phyloP scores from a whole-genome alignment of 2,797 vertebrate genomes.

The Mionectes olivaceus region DNA sequence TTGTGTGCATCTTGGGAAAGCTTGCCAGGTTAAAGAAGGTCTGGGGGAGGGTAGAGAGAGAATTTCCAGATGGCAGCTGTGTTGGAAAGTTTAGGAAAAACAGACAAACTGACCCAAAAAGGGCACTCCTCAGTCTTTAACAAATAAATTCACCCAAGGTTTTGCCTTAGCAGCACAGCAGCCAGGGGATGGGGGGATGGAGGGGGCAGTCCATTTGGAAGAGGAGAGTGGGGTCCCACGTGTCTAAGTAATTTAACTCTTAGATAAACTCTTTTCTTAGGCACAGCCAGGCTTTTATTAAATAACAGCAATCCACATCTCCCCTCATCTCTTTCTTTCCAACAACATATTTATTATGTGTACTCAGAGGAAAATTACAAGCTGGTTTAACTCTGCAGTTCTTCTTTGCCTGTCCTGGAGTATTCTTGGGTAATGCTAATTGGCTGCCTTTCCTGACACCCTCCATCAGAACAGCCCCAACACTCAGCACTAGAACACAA shows the following conservation, averaged over 20 bases:
- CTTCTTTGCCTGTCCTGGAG: constrained; percentile 37
- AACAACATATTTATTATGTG: constrained; percentile 26
- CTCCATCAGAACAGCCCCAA: background rate
- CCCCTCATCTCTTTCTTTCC: background rate
- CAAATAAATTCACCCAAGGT: background rate
- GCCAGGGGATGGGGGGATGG: background rate
- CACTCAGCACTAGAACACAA: constrained; percentile 20
- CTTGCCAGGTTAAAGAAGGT: constrained; percentile 5
- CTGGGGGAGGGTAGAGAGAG: background rate
- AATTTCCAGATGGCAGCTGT: constrained; percentile 21
- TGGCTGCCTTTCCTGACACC: background rate
- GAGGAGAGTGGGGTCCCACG: background rate
- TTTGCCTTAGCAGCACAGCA: constrained; percentile 4
- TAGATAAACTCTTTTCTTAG: background rate
- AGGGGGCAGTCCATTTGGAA: background rate
- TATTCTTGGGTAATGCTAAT: background rate
- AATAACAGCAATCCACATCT: background rate
- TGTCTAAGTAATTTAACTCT: background rate
- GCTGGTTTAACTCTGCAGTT: background rate
- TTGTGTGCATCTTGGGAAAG: background rate
- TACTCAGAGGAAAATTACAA: constrained; percentile 43
- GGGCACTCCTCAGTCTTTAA: background rate
- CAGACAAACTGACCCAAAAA: constrained; percentile 24
- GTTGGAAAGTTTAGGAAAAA: constrained; percentile 23
- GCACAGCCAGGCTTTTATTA: background rate